These are phyloP conservation scores for Myocastor coypus DNA, from an alignment of 2,113 vertebrate genomes.

Conservation along the genomic window DNA sequence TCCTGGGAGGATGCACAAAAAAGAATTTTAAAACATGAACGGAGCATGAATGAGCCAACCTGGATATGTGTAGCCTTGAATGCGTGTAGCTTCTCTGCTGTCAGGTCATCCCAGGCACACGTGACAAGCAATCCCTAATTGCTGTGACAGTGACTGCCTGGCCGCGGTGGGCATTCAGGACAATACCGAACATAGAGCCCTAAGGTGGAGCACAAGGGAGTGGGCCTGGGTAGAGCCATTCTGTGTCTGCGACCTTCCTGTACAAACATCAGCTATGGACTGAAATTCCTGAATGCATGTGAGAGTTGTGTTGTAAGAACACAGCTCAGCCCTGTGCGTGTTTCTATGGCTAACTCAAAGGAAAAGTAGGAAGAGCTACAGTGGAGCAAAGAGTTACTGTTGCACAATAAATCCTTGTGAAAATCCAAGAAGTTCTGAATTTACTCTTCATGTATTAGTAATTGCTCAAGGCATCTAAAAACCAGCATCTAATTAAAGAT, in stretches of 20 bases:
- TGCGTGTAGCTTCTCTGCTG: neutral
- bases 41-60: neutral
- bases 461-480: constrained; percentile 63
- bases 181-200: neutral
- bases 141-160: neutral
- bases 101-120: neutral
- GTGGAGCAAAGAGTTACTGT: neutral
- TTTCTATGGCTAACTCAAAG: neutral
- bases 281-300: neutral
- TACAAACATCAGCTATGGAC: neutral
- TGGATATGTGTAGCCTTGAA: neutral
- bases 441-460: constrained; percentile 50
- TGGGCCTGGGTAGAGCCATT: no score
- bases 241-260: neutral
- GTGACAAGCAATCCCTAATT: neutral
- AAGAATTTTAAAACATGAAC: neutral
- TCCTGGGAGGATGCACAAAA: neutral
- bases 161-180: neutral
- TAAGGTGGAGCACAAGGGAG: neutral
- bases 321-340: neutral
- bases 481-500: constrained; percentile 73
- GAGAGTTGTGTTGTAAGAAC: neutral
- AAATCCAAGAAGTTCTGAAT: constrained; percentile 52
- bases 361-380: neutral
- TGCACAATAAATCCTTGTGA: constrained; percentile 56